Percentiles rank a stretch among this genome's conserved stretches.
phyloP scores from a whole-genome alignment of 2,113 vertebrate genomes.

The Oncorhynchus nerka region DNA sequence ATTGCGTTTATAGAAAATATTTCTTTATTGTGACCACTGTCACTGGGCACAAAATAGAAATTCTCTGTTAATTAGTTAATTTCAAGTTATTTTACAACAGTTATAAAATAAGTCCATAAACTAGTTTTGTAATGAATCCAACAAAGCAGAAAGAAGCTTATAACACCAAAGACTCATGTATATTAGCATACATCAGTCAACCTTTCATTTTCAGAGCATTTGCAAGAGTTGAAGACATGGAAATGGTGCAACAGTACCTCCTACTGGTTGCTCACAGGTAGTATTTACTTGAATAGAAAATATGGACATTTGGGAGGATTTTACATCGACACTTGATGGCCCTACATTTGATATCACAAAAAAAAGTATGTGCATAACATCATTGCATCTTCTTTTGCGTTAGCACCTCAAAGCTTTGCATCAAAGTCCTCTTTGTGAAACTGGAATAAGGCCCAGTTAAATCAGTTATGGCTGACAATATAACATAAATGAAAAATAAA shows the following conservation, averaged over 20 bases:
- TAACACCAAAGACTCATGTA: too few species aligned
- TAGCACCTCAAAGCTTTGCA: neutral
- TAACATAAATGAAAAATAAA: neutral
- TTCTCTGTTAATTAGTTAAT: neutral
- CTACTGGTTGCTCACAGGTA: neutral
- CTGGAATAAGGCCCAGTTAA: neutral
- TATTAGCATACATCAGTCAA: neutral
- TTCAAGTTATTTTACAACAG: neutral
- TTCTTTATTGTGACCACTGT: too few species aligned
- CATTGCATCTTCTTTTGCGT: neutral
- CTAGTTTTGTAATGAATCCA: neutral
- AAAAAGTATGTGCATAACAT: neutral
- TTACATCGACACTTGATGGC: neutral
- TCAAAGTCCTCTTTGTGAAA: neutral
- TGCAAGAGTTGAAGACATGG: neutral
- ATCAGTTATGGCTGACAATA: neutral
- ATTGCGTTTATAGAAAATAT: neutral
- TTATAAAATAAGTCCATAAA: neutral
- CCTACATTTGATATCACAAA: neutral
- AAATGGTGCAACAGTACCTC: conserved; percentile 17
- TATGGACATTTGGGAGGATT: neutral
- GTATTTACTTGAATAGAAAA: neutral
- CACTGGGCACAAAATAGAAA: neutral
- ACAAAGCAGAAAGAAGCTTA: neutral
- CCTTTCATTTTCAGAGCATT: neutral